Conservation (phyloP, 2,888 invertebrate genomes). For the Nemotelus nigrinus region DNA sequence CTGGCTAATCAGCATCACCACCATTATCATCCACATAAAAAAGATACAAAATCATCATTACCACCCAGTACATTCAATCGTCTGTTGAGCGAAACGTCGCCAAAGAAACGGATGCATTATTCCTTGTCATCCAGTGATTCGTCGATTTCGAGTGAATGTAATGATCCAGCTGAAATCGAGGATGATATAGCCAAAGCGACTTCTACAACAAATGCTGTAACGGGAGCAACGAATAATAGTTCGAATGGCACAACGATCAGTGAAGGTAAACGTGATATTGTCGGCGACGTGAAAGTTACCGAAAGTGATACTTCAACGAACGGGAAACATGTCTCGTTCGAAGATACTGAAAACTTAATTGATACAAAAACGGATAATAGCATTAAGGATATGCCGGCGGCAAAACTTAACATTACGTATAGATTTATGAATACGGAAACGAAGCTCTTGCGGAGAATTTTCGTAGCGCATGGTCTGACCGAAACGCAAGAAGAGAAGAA, state of each 20-base stretch:
- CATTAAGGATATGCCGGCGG: conserved; percentile 70
- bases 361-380: conserved; percentile 52
- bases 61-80: conserved; percentile 31
- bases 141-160: conserved; percentile 61
- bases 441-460: conserved; percentile 77
- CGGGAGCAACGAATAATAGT: conserved; percentile 9
- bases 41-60: conserved; percentile 42
- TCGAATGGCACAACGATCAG: background rate
- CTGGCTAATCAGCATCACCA: background rate
- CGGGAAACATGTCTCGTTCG: conserved; percentile 49
- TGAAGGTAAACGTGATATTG: conserved; percentile 7
- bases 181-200: conserved; percentile 37
- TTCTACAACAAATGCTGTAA: background rate
- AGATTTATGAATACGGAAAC: conserved; percentile 85
- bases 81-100: conserved; percentile 42
- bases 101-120: conserved; percentile 54
- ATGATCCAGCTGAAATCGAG: conserved; percentile 67
- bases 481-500: conserved; percentile 77
- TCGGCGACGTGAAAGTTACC: background rate
- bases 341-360: conserved; percentile 52
- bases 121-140: conserved; percentile 61
- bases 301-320: conserved; percentile 27
- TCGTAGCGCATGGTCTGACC: conserved; percentile 80
- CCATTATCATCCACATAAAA: background rate
- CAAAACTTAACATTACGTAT: conserved; percentile 78